These are phyloP conservation scores for Sporophila hypoxantha DNA, from an alignment of 2,113 vertebrate genomes.

Conservation along the genomic window DNA sequence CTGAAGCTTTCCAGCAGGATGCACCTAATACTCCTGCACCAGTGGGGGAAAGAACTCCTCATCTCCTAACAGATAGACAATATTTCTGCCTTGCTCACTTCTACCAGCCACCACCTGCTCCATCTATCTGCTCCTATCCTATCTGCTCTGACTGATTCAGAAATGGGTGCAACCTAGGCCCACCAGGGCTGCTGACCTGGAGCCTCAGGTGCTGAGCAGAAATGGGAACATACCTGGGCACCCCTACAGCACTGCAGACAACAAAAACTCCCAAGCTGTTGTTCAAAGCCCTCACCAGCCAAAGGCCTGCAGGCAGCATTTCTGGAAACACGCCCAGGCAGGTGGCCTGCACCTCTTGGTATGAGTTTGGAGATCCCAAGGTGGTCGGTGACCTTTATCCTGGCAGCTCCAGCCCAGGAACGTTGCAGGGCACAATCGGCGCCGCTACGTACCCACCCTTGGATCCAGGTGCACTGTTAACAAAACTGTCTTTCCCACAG, in stretches of 20 bases:
- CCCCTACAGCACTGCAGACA: background rate
- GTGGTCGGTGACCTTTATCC: accelerated
- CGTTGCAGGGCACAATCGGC: background rate
- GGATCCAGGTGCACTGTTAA: constrained; percentile 22
- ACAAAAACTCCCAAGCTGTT: background rate
- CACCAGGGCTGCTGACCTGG: background rate
- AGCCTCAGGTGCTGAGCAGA: accelerated
- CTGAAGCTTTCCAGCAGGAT: background rate
- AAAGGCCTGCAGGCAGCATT: constrained; percentile 8
- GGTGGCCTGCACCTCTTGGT: background rate
- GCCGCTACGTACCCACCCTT: accelerated
- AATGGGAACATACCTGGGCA: background rate
- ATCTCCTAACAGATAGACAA: accelerated
- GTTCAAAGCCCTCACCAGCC: background rate
- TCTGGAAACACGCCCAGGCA: background rate
- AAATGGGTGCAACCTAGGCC: background rate
- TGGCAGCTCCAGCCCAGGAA: background rate
- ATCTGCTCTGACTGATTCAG: accelerated
- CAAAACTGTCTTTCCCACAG: constrained; percentile 43
- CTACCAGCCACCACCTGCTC: background rate
- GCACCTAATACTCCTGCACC: background rate
- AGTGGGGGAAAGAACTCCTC: background rate
- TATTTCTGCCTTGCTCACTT: background rate
- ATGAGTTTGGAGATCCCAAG: background rate
- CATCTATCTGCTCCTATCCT: background rate